phyloP scores from a whole-genome alignment of 1,140 invertebrate species.

The Palaemon carinicauda region DNA sequence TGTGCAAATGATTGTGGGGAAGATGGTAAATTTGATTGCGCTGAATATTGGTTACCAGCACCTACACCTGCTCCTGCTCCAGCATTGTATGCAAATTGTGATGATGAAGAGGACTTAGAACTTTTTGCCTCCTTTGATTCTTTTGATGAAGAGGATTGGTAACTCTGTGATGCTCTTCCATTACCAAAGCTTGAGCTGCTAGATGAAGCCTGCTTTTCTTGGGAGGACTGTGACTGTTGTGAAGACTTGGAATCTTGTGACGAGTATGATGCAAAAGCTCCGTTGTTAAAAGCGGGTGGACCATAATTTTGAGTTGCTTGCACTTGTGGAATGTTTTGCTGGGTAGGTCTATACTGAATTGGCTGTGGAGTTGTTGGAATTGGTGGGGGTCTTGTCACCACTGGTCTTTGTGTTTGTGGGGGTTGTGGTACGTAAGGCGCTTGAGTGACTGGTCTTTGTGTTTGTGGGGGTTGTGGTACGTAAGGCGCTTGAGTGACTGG shows the following conservation, averaged over 20 bases:
- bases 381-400: background rate
- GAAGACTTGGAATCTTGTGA: conserved; percentile 22
- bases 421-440: background rate
- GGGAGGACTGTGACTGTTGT: background rate
- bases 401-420: background rate
- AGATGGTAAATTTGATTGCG: background rate
- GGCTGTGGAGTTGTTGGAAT: background rate
- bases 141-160: conserved; percentile 16
- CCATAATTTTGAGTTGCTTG: background rate
- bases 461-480: no score
- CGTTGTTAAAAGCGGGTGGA: background rate
- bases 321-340: background rate
- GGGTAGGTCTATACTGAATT: background rate
- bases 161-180: background rate
- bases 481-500: no score
- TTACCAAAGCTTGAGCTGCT: background rate
- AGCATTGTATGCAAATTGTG: background rate
- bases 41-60: background rate
- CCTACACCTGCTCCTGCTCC: conserved; percentile 13
- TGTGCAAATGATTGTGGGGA: no score
- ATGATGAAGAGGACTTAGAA: conserved; percentile 14
- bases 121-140: background rate
- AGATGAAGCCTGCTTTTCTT: background rate
- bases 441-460: background rate
- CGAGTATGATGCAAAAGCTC: background rate